A percentile compares a stretch with the other conserved stretches of the same genome.
phyloP scores from a whole-genome alignment of 2,797 vertebrate genomes.

The Chiroxiphia lanceolata region DNA sequence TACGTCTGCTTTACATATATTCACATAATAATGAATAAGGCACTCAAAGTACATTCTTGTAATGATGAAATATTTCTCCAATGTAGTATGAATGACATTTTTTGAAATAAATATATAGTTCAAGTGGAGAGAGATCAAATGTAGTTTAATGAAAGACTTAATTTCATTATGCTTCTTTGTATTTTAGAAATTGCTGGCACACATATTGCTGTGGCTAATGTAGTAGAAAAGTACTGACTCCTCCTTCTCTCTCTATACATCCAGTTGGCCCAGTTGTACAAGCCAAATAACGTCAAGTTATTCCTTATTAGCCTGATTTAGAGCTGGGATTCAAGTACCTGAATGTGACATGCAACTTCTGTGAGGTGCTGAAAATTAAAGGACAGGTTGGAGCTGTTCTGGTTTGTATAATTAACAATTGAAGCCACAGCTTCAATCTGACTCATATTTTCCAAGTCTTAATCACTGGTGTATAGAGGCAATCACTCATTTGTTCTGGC shows the following conservation, averaged over 20 bases:
- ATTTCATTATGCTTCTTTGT: not conserved
- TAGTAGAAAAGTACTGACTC: not conserved
- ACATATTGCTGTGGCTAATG: not conserved
- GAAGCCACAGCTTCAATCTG: not conserved
- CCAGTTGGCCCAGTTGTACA: not conserved
- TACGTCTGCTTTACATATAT: not conserved
- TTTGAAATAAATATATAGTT: not conserved
- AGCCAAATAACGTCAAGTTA: not conserved
- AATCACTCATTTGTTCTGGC: constrained; percentile 53
- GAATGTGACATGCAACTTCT: not conserved
- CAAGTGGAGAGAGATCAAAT: not conserved
- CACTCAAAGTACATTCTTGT: not conserved
- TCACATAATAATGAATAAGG: not conserved
- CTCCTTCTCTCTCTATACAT: not conserved
- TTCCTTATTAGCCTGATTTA: not conserved
- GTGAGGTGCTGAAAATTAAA: not conserved
- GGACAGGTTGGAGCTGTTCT: not conserved
- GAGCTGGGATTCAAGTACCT: not conserved
- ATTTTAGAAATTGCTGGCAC: not conserved
- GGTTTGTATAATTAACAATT: not conserved
- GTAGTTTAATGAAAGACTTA: not conserved
- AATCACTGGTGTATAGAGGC: constrained; percentile 18
- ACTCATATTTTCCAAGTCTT: constrained; percentile 20
- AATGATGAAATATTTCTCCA: not conserved
- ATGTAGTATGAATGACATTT: not conserved